Base-by-base conservation (phyloP, 2,797 vertebrate genomes). In the Coregonus sp. region DNA sequence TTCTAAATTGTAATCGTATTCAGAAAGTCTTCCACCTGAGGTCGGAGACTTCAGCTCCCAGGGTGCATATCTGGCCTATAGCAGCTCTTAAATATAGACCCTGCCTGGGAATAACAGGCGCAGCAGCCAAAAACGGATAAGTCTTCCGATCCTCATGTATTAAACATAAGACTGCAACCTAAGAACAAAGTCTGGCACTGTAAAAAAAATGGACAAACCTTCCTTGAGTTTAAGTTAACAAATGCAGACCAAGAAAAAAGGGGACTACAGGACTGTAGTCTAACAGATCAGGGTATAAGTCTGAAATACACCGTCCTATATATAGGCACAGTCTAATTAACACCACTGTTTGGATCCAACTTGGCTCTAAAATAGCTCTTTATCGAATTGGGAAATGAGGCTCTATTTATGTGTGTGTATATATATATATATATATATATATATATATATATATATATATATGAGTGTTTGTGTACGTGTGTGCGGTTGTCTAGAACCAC, bases 161-260 rank as follows among this genome's bases (percentile, higher is more conserved):
- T 93, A 92, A 91, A 92, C 89, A 93, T 93, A 87, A 91, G 86
- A 84, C 83, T 90, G 89, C 87, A 92, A 92, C 90, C 89, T 84
- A 86, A 92, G 92, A 93, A 92, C 92, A 91, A 91, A 92, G 88
- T 82, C 87, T 86, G 85, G 87, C 85, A 86, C 66, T 83, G 85
- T 84, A 82, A 89, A 83, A 50, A 78, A 52, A 77, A 68, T 47
- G 11, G 0, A 15, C 12, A 40, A 73, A 61, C 47, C 54, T 35
- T 54, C 47, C 70, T 72, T 1, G 15, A 52, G 3, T 72, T 72
- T 72, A 72, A 72, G 54, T 72, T 56, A 25, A 54, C 71, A 72
- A 72, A 56, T 72, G 71, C 6, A 56, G 25, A 18, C 50, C 25
- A 20, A 61, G 9, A 31, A 56, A 15, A 33, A 54, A 40, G 47